A percentile compares a stretch with the other conserved stretches of the same genome.
These are phyloP conservation scores for Eumeta japonica DNA, from an alignment of 1,140 invertebrate species.

Conservation along the genomic window DNA sequence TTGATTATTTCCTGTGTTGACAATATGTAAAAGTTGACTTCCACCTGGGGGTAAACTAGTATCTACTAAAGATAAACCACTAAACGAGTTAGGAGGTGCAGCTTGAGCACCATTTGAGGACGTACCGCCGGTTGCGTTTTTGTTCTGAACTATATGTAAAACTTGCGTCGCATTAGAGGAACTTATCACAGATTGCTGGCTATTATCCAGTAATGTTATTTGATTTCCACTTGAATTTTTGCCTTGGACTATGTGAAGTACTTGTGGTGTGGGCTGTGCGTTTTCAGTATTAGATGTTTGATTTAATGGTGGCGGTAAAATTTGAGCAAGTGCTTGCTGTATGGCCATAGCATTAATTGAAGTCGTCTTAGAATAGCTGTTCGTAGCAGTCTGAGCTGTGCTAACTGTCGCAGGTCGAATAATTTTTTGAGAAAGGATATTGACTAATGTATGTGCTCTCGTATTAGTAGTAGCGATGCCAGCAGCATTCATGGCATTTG, in stretches of 20 bases:
- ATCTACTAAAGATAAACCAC: constrained; percentile 47
- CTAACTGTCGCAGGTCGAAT: constrained; percentile 18
- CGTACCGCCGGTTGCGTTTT: constrained; percentile 19
- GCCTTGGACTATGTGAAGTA: constrained; percentile 55
- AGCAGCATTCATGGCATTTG: constrained; percentile 45
- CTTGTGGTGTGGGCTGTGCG: constrained; percentile 33
- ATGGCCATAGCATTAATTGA: constrained; percentile 45
- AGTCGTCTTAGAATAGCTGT: constrained; percentile 36
- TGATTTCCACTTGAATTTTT: constrained; percentile 43
- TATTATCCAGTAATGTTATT: constrained; percentile 44
- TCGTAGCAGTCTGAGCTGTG: constrained; percentile 21
- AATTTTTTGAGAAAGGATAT: constrained; percentile 40
- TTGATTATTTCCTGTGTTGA: constrained; percentile 40
- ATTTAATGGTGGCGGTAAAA: constrained; percentile 48
- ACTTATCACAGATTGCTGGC: constrained; percentile 44
- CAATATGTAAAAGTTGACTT: constrained; percentile 53
- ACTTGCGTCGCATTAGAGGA: constrained; percentile 38
- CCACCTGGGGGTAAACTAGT: constrained; percentile 40
- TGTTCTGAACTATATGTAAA: constrained; percentile 54
- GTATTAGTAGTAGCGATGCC: constrained; percentile 33
- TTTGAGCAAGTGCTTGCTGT: constrained; percentile 52
- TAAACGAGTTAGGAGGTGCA: constrained; percentile 35
- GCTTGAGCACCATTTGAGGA: constrained; percentile 20
- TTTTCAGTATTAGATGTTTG: constrained; percentile 35
- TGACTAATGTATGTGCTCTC: constrained; percentile 30